Evolutionary conservation across 1,140 invertebrate species (phyloP).

Genomic region (Neodiprion fabricii): DNA sequence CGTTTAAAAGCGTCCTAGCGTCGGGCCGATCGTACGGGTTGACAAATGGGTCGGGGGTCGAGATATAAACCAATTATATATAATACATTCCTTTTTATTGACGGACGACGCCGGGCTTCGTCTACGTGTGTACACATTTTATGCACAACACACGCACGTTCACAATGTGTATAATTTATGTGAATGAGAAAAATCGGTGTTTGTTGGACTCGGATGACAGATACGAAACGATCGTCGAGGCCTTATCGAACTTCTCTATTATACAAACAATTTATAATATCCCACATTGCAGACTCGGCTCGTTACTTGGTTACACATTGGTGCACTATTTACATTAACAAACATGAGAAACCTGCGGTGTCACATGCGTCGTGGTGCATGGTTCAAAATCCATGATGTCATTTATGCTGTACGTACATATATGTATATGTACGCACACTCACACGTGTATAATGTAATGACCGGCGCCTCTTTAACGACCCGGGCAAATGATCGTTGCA

Average conservation of each 20-base stretch:
- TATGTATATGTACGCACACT: too few species aligned
- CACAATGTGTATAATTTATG: neutral
- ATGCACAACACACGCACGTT: neutral
- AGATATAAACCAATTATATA: neutral
- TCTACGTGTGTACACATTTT: neutral
- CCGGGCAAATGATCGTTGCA: too few species aligned
- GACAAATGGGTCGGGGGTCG: neutral
- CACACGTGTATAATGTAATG: too few species aligned
- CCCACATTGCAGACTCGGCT: neutral
- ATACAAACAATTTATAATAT: neutral
- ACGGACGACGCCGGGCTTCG: neutral
- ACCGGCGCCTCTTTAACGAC: too few species aligned
- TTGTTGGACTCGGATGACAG: constrained; percentile 3
- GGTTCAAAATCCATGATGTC: neutral
- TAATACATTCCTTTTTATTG: neutral
- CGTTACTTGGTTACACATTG: constrained; percentile 2
- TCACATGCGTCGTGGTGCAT: neutral
- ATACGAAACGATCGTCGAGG: neutral
- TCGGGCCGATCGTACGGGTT: neutral
- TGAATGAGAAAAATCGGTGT: neutral
- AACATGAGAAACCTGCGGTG: neutral
- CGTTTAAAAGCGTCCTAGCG: neutral
- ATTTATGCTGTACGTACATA: too few species aligned
- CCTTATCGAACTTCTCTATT: neutral
- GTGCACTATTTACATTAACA: too few species aligned